Base-by-base conservation (phyloP, 2,113 vertebrate genomes). In the Nansenia antarctica region DNA sequence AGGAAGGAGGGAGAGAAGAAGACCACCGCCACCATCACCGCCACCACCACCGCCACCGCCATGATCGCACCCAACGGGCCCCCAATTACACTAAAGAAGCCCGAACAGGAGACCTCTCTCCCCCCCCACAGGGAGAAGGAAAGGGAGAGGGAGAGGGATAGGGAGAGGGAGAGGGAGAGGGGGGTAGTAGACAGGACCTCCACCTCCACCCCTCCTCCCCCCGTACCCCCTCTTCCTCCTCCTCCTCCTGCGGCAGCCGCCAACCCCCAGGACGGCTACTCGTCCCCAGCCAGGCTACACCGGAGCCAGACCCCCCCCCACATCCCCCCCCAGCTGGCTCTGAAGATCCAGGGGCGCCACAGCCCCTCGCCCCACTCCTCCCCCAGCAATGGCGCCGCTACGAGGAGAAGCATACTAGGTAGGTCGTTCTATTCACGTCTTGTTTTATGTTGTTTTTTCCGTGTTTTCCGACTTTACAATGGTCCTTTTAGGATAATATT, bases 1-100 rank as follows among this genome's bases (percentile, higher is more conserved):
- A 93, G 96, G 79, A 96, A 96, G 61, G 89, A 89, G 79, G 93
- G 61, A 32, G 92, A 80, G 89, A 95, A 84, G 92, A 94, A 88
- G 74, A 81, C 82, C 1, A 20, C 76, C 0, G 53, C 22, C 30
- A 7, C 65, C 0, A 77, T 0, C 0, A 83, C 86, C 42, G 68
- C 26, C 31, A 60, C 61, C 0, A 32, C 1, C 2, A 88, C 29
- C 11, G 3, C 29, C 27, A 20, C 30, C 0, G 32, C 1, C 2
- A 88, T n/a, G 5, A 9, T 18, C 27, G 11, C 30, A 14, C 12
- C 29, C 15, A 66, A 34, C 14, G 47, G 47, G 15, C 11, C 45
- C 6, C 31, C 61, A 4, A 14, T n/a, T 3, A n/a, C 22, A 14
- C 31, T 27, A 1, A 66, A 85, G 72, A 89, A 85, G 67, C 76